Evolutionary conservation across 2,888 invertebrate species (phyloP), one percentile per base, ranked within the genome.

Genomic region (Hypsopygia costalis): DNA sequence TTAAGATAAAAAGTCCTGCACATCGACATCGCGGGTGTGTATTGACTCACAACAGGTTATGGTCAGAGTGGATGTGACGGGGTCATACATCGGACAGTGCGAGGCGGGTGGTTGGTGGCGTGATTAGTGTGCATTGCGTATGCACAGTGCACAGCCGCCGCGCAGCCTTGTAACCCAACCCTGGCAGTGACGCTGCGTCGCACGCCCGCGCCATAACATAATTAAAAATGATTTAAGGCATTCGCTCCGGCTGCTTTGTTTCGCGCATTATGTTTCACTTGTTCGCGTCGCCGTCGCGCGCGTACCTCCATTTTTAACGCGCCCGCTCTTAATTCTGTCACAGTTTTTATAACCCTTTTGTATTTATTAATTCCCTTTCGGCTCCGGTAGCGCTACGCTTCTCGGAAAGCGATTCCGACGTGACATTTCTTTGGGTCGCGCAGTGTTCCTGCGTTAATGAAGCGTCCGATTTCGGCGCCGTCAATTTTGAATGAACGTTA

Each of bases 171-270:
- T 77, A 81, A 81, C 76, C 73, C 69, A 68, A 81, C 58, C 27
- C 33, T 12, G 20, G 63, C 68, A 58, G 61, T 55, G 61, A 62
- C 58, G 56, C 57, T 58, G 56, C 58, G 47, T 62, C 58, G 62
- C 64, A 52, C 62, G 58, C 62, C 58, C 72, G 71, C 85, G 85
- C 88, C 88, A 88, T 88, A 88, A 88, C 88, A 88, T 88, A 88
- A 88, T 88, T 88, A 88, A 88, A 88, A 88, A 87, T 88, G 88
- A 88, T 88, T 88, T 88, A 88, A 85, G 75, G 85, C 86, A 85
- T 87, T 86, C 86, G 88, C 86, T 81, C 80, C 87, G 88, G 83
- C 88, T 87, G 88, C 87, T 87, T 88, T 88, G 86, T 88, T 88
- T 88, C 87, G 85, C 88, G 88, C 88, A 79, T 88, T 85, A 85